Conservation (phyloP, 2,113 vertebrate species). For the Herpetotheres cachinnans region DNA sequence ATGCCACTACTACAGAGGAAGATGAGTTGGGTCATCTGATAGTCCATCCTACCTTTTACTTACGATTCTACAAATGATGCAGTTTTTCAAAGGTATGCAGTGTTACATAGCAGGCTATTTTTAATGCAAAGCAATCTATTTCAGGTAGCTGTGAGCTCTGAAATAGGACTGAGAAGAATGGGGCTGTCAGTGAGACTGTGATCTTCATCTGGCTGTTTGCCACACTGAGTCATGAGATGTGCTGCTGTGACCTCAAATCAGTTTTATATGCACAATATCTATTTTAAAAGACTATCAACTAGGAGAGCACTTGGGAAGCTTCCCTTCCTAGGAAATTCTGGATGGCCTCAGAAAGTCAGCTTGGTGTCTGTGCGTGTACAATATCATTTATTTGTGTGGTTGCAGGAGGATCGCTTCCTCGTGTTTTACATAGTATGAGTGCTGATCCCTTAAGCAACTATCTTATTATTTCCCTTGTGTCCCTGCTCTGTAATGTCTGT, state of each 20-base stretch:
- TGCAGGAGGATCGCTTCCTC: background rate
- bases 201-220: slow-evolving; percentile 15
- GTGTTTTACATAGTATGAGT: background rate
- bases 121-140: background rate
- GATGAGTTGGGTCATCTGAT: background rate
- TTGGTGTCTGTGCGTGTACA: background rate
- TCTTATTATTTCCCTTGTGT: background rate
- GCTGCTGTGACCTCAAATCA: background rate
- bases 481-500: background rate
- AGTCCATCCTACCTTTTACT: background rate
- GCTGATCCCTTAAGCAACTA: background rate
- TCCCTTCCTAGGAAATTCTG: background rate
- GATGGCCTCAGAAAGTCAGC: background rate
- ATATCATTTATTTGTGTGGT: background rate
- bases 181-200: background rate
- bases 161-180: slow-evolving; percentile 27
- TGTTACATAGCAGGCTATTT: background rate
- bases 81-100: background rate
- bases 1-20: background rate
- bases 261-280: background rate
- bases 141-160: background rate
- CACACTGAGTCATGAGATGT: background rate
- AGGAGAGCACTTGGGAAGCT: background rate
- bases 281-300: background rate
- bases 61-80: background rate